Evolutionary conservation across 2,113 vertebrate species (phyloP).

Genomic region (Chaenogobius annularis): DNA sequence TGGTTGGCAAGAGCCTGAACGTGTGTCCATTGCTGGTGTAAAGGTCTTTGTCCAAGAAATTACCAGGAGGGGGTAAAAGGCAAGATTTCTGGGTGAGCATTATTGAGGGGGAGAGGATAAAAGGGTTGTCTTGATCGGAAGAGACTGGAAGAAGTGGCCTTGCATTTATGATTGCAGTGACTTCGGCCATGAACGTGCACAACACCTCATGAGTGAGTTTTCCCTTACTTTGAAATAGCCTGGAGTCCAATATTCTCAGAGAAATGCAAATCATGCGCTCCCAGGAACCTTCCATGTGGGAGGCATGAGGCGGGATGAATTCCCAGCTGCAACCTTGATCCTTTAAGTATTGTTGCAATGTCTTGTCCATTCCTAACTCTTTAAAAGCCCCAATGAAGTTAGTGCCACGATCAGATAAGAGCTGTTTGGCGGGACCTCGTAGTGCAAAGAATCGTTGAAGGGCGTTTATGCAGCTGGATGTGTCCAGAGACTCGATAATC

Average conservation of each 20-base stretch:
- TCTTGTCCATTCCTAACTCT: neutral
- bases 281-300: slow-evolving; percentile 11
- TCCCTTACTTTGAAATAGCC: neutral
- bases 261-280: neutral
- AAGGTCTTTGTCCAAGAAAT: slow-evolving; percentile 1
- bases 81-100: neutral
- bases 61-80: neutral
- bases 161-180: no score
- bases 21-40: slow-evolving; percentile 9
- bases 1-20: slow-evolving; percentile 9
- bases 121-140: neutral
- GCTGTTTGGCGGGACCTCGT: neutral
- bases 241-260: neutral
- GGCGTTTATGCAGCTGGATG: neutral
- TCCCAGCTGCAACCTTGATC: neutral
- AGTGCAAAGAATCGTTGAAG: neutral
- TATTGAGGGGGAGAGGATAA: slow-evolving; percentile 2
- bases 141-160: slow-evolving; percentile 3
- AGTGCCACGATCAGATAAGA: no score
- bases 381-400: no score
- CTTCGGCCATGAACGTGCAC: neutral
- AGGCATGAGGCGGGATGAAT: slow-evolving; percentile 3
- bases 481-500: neutral
- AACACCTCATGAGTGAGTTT: neutral
- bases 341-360: neutral